These are phyloP conservation scores for Paramuricea clavata DNA, from an alignment of 92 coral and sea anemone genomes.

Conservation along the genomic window DNA sequence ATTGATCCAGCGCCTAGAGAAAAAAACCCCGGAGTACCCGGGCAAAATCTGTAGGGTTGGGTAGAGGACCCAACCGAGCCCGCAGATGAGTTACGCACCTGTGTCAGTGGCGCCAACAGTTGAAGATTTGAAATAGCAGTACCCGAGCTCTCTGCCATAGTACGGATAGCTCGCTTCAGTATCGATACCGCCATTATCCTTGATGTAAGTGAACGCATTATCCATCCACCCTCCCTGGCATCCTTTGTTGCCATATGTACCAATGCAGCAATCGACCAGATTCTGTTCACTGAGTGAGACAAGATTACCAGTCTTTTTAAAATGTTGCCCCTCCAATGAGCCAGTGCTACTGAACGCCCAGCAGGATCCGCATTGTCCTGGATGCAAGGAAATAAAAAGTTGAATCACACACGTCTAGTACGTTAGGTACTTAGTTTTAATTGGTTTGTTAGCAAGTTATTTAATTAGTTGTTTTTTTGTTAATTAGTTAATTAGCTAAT, in stretches of 20 bases:
- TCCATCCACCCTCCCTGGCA: constrained; percentile 94
- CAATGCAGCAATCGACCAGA: constrained; percentile 83
- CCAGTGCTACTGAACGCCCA: constrained; percentile 99
- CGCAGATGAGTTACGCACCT: constrained; percentile 56
- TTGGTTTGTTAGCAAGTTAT: too few species aligned
- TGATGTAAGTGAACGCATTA: constrained; percentile 80
- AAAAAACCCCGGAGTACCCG: too few species aligned
- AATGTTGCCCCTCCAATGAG: constrained; percentile 96
- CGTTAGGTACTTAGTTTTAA: too few species aligned
- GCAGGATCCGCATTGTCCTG: constrained; percentile 89
- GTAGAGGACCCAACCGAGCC: too few species aligned
- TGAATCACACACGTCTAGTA: too few species aligned
- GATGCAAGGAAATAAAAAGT: neutral
- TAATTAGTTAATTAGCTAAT: too few species aligned
- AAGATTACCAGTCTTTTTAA: constrained; percentile 89
- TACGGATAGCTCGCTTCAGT: constrained; percentile 89
- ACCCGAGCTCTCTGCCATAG: constrained; percentile 51
- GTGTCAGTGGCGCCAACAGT: constrained; percentile 78
- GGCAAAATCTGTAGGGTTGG: too few species aligned
- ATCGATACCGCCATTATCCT: constrained; percentile 83
- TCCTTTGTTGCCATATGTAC: constrained; percentile 77
- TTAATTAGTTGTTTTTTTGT: too few species aligned
- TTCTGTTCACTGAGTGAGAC: constrained; percentile 96
- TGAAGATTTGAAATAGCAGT: constrained; percentile 67
- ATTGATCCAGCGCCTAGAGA: too few species aligned